phyloP scores from a whole-genome alignment of 2,888 invertebrate genomes.

The Ectropis crepuscularia region DNA sequence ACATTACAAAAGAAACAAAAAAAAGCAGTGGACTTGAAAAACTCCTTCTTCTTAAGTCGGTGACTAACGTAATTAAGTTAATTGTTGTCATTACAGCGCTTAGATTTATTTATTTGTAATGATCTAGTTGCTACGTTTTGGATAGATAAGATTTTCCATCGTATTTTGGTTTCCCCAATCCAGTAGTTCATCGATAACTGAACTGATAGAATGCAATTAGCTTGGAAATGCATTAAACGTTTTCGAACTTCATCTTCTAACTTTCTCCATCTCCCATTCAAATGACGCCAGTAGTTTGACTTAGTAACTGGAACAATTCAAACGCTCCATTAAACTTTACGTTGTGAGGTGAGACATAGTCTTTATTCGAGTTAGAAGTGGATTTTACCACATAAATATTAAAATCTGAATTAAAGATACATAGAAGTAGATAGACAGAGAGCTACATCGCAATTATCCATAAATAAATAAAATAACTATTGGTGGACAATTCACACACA shows the following conservation, averaged over 20 bases:
- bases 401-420: too few relatives aligned
- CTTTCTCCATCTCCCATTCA: constrained; percentile 24
- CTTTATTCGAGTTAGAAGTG: not conserved
- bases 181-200: constrained; percentile 1
- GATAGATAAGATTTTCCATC: not conserved
- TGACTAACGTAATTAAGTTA: too few relatives aligned
- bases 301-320: constrained; percentile 15
- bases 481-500: too few relatives aligned
- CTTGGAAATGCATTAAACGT: constrained; percentile 12
- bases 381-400: too few relatives aligned
- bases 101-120: too few relatives aligned
- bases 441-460: too few relatives aligned
- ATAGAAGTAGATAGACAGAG: too few relatives aligned
- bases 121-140: not conserved
- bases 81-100: too few relatives aligned
- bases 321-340: constrained; percentile 16
- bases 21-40: too few relatives aligned
- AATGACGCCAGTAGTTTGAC: constrained; percentile 15
- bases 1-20: too few relatives aligned
- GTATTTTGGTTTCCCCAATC: not conserved
- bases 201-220: constrained; percentile 15
- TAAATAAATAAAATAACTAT: too few relatives aligned
- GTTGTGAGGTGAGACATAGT: constrained; percentile 12
- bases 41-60: too few relatives aligned
- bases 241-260: constrained; percentile 18